These are phyloP conservation scores for Euwallacea fornicatus DNA, from an alignment of 1,140 invertebrate genomes.

Conservation along the genomic window DNA sequence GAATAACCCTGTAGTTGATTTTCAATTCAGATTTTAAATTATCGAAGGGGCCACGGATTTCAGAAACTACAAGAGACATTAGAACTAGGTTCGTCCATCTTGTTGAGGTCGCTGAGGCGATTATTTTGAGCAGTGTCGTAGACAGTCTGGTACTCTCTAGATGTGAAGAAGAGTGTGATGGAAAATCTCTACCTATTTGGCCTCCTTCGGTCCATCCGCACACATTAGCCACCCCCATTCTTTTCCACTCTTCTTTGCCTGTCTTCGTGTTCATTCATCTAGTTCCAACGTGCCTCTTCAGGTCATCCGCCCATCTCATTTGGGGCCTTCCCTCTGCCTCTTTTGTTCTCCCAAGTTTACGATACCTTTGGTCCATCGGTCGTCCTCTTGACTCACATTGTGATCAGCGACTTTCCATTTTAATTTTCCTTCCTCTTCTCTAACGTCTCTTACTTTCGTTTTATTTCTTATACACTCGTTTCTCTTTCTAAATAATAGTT, in stretches of 20 bases:
- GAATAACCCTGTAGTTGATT: too few species aligned
- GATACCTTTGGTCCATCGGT: conserved; percentile 9
- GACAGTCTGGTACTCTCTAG: too few species aligned
- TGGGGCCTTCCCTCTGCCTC: neutral
- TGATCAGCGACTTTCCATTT: conserved; percentile 20
- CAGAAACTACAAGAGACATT: too few species aligned
- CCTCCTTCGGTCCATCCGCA: conserved; percentile 9
- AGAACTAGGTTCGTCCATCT: too few species aligned
- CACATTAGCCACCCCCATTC: neutral
- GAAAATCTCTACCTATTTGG: conserved; percentile 9
- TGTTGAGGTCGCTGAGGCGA: too few species aligned
- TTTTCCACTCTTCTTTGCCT: conserved; percentile 9
- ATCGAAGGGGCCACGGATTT: too few species aligned
- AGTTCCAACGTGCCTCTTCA: too few species aligned
- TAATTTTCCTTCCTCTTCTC: conserved; percentile 13
- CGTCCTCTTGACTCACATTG: neutral
- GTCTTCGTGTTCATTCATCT: conserved; percentile 1
- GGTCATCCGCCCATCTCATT: conserved; percentile 1
- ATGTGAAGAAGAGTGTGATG: too few species aligned
- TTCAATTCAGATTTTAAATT: too few species aligned
- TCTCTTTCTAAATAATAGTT: neutral
- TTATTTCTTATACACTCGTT: conserved; percentile 4
- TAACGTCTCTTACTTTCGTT: conserved; percentile 22
- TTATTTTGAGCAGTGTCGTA: too few species aligned
- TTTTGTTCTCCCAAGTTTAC: neutral